Conservation (phyloP, 2,888 invertebrate species). For the Mycogona germanica region DNA sequence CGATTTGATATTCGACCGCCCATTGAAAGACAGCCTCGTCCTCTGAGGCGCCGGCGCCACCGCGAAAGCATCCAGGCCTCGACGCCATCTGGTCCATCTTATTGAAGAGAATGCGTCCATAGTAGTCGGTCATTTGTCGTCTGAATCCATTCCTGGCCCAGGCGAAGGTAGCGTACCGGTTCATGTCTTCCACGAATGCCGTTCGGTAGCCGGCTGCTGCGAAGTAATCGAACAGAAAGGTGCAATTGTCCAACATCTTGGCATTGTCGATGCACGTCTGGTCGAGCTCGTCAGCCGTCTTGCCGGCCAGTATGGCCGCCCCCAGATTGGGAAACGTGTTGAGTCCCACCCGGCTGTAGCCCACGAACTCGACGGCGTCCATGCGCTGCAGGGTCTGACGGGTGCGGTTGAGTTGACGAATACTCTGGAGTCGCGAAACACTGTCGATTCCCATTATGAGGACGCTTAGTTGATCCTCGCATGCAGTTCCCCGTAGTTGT, state of each 20-base stretch:
- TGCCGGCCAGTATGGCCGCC: constrained; percentile 62
- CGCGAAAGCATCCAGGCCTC: constrained; percentile 46
- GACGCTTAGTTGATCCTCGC: not conserved
- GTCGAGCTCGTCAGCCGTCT: constrained; percentile 35
- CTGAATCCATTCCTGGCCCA: constrained; percentile 63
- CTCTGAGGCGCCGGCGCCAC: constrained; percentile 37
- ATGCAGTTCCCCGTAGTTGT: no score
- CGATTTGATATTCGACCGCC: constrained; percentile 47
- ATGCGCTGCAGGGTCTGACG: not conserved
- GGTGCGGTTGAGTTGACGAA: not conserved
- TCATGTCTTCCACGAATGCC: constrained; percentile 69
- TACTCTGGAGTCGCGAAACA: not conserved
- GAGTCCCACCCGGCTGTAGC: constrained; percentile 72
- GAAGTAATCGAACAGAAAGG: constrained; percentile 73
- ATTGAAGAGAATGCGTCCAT: constrained; percentile 53
- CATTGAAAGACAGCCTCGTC: constrained; percentile 60
- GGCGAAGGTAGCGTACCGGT: constrained; percentile 64
- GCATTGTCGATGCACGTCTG: constrained; percentile 40
- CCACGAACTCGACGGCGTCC: not conserved
- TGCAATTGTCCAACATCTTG: constrained; percentile 57
- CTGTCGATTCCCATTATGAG: constrained; percentile 1
- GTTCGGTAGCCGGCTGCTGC: constrained; percentile 59
- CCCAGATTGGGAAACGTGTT: constrained; percentile 90
- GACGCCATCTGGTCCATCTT: constrained; percentile 50
- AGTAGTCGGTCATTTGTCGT: constrained; percentile 72